These are phyloP conservation scores for Penelope pileata DNA, from an alignment of 2,113 vertebrate species.

Conservation along the genomic window DNA sequence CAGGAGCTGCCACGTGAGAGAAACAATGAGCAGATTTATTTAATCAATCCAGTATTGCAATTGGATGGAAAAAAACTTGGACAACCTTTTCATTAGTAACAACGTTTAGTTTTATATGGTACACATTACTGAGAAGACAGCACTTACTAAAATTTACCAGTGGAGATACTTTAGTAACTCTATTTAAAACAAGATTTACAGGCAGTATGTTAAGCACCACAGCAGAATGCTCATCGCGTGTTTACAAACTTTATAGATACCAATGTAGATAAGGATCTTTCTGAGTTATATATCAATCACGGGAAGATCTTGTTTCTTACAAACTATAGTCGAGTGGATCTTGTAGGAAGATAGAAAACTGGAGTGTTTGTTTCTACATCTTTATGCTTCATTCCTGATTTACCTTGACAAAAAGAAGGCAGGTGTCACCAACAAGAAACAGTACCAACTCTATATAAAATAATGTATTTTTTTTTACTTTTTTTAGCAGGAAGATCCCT, in stretches of 20 bases:
- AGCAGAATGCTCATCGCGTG: rapidly evolving
- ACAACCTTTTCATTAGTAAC: neutral
- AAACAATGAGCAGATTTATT: neutral
- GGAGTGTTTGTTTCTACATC: neutral
- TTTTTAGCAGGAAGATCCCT: neutral
- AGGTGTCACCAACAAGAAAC: neutral
- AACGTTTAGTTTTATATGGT: neutral
- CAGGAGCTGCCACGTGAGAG: neutral
- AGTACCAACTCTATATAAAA: neutral
- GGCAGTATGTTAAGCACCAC: neutral
- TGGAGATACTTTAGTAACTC: neutral
- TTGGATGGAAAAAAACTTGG: neutral
- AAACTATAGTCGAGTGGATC: neutral
- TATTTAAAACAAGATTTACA: neutral
- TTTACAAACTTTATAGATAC: neutral
- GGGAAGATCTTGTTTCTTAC: neutral
- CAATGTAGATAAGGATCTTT: neutral
- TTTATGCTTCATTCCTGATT: neutral
- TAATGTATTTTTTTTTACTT: neutral
- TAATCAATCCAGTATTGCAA: neutral
- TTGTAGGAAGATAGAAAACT: neutral
- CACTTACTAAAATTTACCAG: neutral
- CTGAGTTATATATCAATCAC: neutral
- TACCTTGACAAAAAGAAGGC: neutral
- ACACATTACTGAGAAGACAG: neutral